Evolutionary conservation across 2,113 vertebrate genomes (phyloP).

Genomic region (Panurus biarmicus): DNA sequence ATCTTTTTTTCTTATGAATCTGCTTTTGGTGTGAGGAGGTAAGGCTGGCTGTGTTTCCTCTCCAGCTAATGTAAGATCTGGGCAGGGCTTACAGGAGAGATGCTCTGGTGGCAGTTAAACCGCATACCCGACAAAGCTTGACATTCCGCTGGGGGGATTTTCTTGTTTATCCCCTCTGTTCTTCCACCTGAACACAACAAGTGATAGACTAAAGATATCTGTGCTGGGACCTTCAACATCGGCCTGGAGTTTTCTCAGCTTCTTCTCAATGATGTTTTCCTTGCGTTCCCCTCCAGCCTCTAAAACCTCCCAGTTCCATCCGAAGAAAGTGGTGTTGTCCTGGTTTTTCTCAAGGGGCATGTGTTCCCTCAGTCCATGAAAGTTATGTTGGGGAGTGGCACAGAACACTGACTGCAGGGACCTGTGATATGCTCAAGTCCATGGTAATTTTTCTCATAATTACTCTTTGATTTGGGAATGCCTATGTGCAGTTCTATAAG

Average conservation of each 20-base stretch:
- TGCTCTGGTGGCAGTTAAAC: not conserved
- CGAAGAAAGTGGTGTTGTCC: not conserved
- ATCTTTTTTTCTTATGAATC: not conserved
- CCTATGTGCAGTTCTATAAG: not conserved
- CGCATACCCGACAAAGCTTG: not conserved
- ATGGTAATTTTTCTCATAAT: not conserved
- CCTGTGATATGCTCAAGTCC: not conserved
- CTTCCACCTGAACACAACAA: not conserved
- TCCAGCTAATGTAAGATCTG: not conserved
- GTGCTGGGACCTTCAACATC: not conserved
- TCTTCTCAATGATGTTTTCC: not conserved
- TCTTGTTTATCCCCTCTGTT: not conserved
- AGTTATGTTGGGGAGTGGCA: not conserved
- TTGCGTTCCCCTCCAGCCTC: not conserved
- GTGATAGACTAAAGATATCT: not conserved
- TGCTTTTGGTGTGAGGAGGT: not conserved
- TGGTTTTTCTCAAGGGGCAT: not conserved
- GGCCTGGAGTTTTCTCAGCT: not conserved
- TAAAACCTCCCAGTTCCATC: not conserved
- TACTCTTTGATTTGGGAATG: not conserved
- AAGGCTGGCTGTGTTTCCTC: not conserved
- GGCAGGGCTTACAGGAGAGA: not conserved
- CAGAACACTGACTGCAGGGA: not conserved
- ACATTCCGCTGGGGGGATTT: not conserved
- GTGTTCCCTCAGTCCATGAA: not conserved